Percentiles rank a stretch among this genome's conserved stretches.
Evolutionary conservation across 2,888 invertebrate genomes (phyloP).

Genomic region (Ceramica pisi): DNA sequence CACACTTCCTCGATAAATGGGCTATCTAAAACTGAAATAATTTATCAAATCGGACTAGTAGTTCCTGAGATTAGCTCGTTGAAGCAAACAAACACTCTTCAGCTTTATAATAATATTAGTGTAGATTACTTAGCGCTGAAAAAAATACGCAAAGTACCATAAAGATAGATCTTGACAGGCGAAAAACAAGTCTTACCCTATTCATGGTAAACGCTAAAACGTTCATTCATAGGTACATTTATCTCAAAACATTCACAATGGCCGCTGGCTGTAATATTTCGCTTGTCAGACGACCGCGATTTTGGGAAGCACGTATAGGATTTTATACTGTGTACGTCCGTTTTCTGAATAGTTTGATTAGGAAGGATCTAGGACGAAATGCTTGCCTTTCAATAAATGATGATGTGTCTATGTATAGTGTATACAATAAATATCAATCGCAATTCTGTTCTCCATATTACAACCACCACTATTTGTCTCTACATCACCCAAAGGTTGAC

Average conservation of each 20-base stretch:
- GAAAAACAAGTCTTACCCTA: neutral
- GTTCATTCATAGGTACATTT: conserved; percentile 21
- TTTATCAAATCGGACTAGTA: no score
- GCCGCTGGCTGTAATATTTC: conserved; percentile 30
- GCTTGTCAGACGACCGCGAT: conserved; percentile 25
- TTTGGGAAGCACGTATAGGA: conserved; percentile 5
- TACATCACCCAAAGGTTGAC: no score
- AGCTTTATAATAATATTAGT: no score
- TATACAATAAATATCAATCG: no score
- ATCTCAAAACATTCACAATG: conserved; percentile 26
- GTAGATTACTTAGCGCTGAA: no score
- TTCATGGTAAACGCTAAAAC: conserved; percentile 16
- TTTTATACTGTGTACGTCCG: neutral
- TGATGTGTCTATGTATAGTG: no score
- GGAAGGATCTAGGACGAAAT: neutral
- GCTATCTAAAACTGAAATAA: no score
- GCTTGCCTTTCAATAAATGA: neutral
- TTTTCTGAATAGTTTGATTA: conserved; percentile 6
- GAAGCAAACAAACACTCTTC: no score
- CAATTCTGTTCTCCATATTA: no score
- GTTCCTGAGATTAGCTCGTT: no score
- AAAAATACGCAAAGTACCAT: neutral
- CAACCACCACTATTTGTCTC: no score
- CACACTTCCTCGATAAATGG: no score
- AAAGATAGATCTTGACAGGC: neutral